Base-by-base conservation (phyloP, 1,140 invertebrate species). In the Temnothorax longispinosus region DNA sequence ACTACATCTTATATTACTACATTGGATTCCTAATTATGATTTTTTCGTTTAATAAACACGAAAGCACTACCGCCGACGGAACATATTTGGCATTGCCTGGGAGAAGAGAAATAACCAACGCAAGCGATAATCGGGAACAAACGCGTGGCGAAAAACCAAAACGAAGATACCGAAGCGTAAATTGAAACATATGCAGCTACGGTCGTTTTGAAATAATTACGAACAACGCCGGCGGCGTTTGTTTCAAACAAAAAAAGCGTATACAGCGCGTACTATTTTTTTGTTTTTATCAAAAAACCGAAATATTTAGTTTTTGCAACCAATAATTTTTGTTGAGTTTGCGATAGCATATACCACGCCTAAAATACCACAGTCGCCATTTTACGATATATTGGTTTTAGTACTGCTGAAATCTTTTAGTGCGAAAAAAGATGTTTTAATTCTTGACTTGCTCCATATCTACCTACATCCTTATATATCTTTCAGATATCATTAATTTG, bases 121-220 rank as follows among this genome's bases (percentile, higher is more conserved):
- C 15, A 69, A 27, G 78, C 50, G 60, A 85, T 50, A 69, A 62
- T 67, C 50, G 62, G 52, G 4, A 67, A 80, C n/a, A 67, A 86
- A 86, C n/a, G 50, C 21, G n/a, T 2, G n/a, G 76, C 32, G 35
- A 38, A 62, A 78, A 21, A 82, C n/a, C 11, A 27, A 52, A 56
- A 52, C 18, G 15, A 50, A n/a, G 11, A 35, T 21, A 64, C 67
- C 8, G 65, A 72, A 71, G 35, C 50, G 72, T 78, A 85, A 62
- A 85, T 77, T 64, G 72, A 52, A 77, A 76, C 47, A 76, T 85
- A 56, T 85, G n/a, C 35, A 15, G 38, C 41, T 7, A 13, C 78
- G 3, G 3, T 5, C 13, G 77, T 69, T 82, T 82, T 56, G 50
- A 72, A 72, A 71, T 82, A 82, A 82, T 82, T 82, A 72, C 78